Conservation (phyloP, 2,797 vertebrate species). For the Hirundo rustica region DNA sequence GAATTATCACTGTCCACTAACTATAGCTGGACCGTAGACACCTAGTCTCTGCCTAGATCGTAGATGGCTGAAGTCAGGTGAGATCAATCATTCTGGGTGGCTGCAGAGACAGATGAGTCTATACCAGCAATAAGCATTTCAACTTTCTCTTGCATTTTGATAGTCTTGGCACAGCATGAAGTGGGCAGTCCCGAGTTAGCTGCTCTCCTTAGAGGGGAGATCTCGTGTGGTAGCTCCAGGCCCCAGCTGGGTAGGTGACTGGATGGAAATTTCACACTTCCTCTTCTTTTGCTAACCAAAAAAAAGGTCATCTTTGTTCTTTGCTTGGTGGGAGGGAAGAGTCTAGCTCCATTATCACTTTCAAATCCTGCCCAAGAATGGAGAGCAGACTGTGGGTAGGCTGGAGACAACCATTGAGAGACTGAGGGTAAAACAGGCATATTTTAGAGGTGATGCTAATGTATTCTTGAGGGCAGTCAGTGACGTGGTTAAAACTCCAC, state of each 20-base stretch:
- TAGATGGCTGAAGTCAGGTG: background rate
- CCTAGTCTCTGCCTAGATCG: background rate
- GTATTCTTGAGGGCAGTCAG: background rate
- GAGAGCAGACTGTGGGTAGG: background rate
- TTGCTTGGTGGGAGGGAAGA: background rate
- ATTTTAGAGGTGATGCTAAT: background rate
- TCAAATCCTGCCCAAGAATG: background rate
- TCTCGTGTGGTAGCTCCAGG: background rate
- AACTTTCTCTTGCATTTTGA: background rate
- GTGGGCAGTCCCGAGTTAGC: rapidly evolving
- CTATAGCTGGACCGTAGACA: background rate
- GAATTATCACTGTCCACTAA: background rate
- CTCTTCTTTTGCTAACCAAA: background rate
- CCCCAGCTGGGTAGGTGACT: background rate
- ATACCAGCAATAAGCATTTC: background rate
- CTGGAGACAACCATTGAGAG: background rate
- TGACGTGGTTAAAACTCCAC: rapidly evolving
- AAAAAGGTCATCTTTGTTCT: background rate
- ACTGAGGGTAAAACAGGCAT: background rate
- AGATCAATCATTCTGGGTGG: background rate
- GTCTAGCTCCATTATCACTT: background rate
- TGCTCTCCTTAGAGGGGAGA: background rate
- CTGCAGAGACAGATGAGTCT: background rate
- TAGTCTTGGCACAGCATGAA: background rate
- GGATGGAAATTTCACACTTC: background rate